A percentile compares a stretch with the other conserved stretches of the same genome.
phyloP scores from a whole-genome alignment of 2,888 invertebrate genomes.

The Drosophila vallismaia region DNA sequence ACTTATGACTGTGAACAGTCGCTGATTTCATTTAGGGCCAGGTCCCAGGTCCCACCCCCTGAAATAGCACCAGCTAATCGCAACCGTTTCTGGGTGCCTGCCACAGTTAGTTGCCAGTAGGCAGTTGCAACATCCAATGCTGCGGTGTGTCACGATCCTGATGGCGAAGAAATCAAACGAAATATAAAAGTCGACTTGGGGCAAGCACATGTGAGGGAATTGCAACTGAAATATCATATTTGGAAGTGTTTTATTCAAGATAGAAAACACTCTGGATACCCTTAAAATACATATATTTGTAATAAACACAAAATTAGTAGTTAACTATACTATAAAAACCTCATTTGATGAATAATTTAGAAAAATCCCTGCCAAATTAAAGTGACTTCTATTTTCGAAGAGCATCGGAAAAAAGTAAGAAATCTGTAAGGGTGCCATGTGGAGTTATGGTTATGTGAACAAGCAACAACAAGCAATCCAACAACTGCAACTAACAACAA shows the following conservation, averaged over 20 bases:
- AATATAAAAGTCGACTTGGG: conserved; percentile 28
- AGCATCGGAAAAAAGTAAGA: conserved; percentile 40
- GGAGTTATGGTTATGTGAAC: conserved; percentile 71
- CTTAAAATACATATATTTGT: neutral
- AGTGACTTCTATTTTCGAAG: conserved; percentile 15
- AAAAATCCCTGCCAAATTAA: no score
- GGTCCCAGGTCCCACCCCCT: neutral
- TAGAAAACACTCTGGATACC: conserved; percentile 25
- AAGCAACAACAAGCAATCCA: conserved; percentile 24
- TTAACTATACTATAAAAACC: no score
- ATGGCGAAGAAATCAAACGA: conserved; percentile 64
- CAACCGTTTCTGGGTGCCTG: conserved; percentile 20
- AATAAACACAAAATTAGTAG: no score
- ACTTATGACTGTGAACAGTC: conserved; percentile 34
- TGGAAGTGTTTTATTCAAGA: neutral
- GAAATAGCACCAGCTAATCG: conserved; percentile 26
- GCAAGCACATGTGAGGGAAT: conserved; percentile 26
- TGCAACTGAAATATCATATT: neutral
- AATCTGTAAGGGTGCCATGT: conserved; percentile 61
- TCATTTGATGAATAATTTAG: no score
- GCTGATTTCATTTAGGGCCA: conserved; percentile 43
- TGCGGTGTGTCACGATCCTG: conserved; percentile 78
- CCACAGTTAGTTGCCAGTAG: conserved; percentile 1
- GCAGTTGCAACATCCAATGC: conserved; percentile 55
- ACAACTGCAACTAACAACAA: conserved; percentile 35